These are phyloP conservation scores for Agrochola lota DNA, from an alignment of 2,888 invertebrate genomes.

Conservation along the genomic window DNA sequence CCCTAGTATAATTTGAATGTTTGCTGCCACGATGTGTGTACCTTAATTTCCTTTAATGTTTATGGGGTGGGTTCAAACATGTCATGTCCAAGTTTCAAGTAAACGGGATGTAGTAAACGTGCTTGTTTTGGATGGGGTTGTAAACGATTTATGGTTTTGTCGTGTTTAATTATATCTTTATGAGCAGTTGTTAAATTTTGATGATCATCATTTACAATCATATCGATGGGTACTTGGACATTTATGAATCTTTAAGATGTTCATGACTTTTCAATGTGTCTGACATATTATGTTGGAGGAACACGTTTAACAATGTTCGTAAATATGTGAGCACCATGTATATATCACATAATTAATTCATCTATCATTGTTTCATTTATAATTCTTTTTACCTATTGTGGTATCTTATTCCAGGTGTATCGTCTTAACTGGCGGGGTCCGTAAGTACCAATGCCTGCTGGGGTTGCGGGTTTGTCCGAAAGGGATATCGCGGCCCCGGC, in stretches of 20 bases:
- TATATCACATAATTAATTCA: no score
- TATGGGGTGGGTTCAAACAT: conserved; percentile 43
- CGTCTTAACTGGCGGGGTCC: no score
- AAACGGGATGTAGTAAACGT: conserved; percentile 28
- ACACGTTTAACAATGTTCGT: no score
- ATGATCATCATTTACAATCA: background rate
- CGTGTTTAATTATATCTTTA: background rate
- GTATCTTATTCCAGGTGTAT: no score
- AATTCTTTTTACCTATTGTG: no score
- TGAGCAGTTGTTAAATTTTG: background rate
- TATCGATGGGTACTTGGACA: no score
- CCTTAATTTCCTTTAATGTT: conserved; percentile 69
- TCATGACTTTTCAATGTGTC: background rate
- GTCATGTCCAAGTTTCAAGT: conserved; percentile 38
- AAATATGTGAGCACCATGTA: no score
- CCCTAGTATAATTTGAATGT: conserved; percentile 75
- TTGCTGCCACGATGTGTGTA: conserved; percentile 65
- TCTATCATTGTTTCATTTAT: no score
- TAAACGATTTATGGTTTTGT: conserved; percentile 25
- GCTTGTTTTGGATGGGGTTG: conserved; percentile 14
- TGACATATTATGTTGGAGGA: background rate
- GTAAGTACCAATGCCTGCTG: no score
- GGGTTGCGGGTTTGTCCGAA: no score
- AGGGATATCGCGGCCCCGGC: no score
- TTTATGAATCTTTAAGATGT: background rate